A percentile compares a stretch with the other conserved stretches of the same genome.
These are phyloP conservation scores for Liposcelis brunnea DNA, from an alignment of 2,888 invertebrate species.

Conservation along the genomic window DNA sequence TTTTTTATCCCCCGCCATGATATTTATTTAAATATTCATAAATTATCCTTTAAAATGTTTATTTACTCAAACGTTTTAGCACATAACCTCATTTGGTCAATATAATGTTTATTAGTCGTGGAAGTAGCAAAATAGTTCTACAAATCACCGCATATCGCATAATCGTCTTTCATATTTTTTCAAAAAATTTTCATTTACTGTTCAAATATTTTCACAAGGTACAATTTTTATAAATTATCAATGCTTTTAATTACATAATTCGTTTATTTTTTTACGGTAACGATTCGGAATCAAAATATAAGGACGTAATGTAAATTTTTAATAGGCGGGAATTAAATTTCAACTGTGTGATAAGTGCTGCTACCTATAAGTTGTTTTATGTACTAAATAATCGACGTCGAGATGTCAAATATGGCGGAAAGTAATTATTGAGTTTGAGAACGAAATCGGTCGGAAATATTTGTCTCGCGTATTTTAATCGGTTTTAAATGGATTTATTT, in stretches of 20 bases:
- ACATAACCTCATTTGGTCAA: too few species aligned
- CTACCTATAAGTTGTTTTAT: constrained; percentile 13
- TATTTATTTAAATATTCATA: background rate
- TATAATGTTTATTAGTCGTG: too few species aligned
- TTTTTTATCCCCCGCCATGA: background rate
- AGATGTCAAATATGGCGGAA: constrained; percentile 35
- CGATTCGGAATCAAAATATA: too few species aligned
- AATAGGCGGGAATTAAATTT: too few species aligned
- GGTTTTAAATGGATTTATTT: too few species aligned
- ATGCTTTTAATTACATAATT: too few species aligned
- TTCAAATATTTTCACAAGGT: too few species aligned
- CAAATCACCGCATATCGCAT: constrained; percentile 1
- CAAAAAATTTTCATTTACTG: too few species aligned
- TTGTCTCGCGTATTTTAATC: constrained; percentile 6
- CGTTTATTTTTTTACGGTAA: too few species aligned
- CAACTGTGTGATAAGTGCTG: background rate
- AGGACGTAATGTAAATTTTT: constrained; percentile 6
- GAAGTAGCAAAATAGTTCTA: background rate
- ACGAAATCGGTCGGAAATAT: too few species aligned
- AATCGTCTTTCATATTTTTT: too few species aligned
- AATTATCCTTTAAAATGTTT: background rate
- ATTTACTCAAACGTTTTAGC: constrained; percentile 2
- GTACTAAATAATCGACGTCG: constrained; percentile 38
- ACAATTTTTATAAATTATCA: too few species aligned
- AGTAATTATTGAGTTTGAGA: constrained; percentile 19